Percentiles rank a stretch among this genome's conserved stretches.
Evolutionary conservation across 1,140 invertebrate genomes (phyloP).

Genomic region (Chironomus tepperi): DNA sequence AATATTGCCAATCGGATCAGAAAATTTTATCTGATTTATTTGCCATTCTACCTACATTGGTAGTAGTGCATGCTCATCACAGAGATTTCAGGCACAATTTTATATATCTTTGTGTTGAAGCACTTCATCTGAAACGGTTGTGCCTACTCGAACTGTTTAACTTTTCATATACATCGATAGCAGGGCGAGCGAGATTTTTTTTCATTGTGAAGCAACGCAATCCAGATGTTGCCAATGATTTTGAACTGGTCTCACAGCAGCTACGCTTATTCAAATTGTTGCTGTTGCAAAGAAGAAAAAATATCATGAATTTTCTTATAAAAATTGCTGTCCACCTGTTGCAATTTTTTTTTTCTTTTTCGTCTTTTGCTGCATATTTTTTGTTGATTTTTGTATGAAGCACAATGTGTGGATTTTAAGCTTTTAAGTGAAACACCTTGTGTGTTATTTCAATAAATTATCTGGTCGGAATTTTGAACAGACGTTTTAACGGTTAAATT

Average conservation of each 20-base stretch:
- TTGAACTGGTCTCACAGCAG: neutral
- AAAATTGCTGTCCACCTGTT: neutral
- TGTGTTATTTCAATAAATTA: too few species aligned
- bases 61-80: neutral
- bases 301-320: neutral
- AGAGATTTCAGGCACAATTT: neutral
- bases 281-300: neutral
- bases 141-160: neutral
- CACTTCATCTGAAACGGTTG: neutral
- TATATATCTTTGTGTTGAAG: neutral
- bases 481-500: too few species aligned
- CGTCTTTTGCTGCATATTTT: too few species aligned
- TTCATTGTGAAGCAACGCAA: neutral
- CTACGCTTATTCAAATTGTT: neutral
- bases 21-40: conserved; percentile 22
- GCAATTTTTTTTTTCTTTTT: too few species aligned
- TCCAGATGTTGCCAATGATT: conserved; percentile 3
- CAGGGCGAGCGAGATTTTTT: neutral
- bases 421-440: too few species aligned
- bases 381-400: too few species aligned
- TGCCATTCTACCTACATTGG: neutral
- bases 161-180: neutral
- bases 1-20: conserved; percentile 19
- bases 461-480: too few species aligned
- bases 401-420: too few species aligned